phyloP scores from a whole-genome alignment of 2,888 invertebrate genomes.

The Nephrotoma appendiculata region DNA sequence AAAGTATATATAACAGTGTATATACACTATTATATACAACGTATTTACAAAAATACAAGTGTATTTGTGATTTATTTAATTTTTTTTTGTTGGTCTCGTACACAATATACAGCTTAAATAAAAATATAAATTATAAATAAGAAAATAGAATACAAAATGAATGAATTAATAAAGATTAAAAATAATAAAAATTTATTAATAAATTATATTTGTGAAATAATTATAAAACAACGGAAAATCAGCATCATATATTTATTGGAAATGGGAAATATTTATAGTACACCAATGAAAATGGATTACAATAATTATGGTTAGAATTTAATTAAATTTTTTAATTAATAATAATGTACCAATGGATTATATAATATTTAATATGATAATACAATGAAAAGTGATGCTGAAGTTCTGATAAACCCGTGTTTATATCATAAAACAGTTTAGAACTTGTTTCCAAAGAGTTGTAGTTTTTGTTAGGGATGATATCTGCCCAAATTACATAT shows the following conservation, averaged over 20 bases:
- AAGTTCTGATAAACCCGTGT: no score
- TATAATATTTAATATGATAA: no score
- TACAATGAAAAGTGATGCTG: no score
- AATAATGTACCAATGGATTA: no score
- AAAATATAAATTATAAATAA: neutral
- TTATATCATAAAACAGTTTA: no score
- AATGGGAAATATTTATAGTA: neutral
- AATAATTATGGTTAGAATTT: neutral
- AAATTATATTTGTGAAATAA: neutral
- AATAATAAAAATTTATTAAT: neutral
- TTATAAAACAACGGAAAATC: neutral
- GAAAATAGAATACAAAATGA: neutral
- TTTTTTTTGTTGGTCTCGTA: neutral
- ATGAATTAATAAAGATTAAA: neutral
- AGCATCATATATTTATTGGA: neutral
- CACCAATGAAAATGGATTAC: neutral
- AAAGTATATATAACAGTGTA: neutral
- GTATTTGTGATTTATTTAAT: neutral
- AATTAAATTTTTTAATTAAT: neutral
- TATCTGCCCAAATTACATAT: no score
- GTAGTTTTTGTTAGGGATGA: no score
- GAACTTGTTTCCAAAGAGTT: no score
- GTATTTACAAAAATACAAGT: neutral
- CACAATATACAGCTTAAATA: neutral
- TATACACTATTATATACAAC: neutral